These are phyloP conservation scores for Volucella inflata DNA, from an alignment of 2,888 invertebrate genomes.

Conservation along the genomic window DNA sequence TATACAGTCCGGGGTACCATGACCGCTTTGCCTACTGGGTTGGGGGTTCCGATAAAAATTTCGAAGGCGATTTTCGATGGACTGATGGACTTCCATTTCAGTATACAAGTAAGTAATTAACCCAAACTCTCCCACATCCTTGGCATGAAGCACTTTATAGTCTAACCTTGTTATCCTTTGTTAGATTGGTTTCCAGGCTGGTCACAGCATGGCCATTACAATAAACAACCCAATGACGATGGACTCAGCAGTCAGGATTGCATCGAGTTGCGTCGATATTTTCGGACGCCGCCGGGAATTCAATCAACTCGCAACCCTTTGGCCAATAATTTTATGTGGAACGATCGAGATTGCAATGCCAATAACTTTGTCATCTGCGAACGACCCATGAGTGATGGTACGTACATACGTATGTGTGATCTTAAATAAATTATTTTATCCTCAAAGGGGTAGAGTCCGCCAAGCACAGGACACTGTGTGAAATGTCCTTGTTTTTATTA, in stretches of 20 bases:
- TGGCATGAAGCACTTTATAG: background rate
- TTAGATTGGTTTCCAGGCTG: conserved; percentile 94
- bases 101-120: conserved; percentile 88
- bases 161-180: conserved; percentile 61
- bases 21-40: conserved; percentile 92
- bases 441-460: background rate
- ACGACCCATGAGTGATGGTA: conserved; percentile 87
- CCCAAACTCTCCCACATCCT: background rate
- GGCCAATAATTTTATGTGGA: conserved; percentile 90
- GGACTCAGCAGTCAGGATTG: conserved; percentile 92
- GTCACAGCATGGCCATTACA: conserved; percentile 88
- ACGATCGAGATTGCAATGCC: conserved; percentile 90
- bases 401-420: conserved; percentile 44
- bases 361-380: conserved; percentile 91
- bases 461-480: too few species aligned
- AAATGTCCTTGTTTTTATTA: conserved; percentile 14
- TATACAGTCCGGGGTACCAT: conserved; percentile 87
- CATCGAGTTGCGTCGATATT: conserved; percentile 89
- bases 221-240: conserved; percentile 92
- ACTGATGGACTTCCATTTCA: conserved; percentile 89
- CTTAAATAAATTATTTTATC: background rate
- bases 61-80: conserved; percentile 93
- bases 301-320: conserved; percentile 83
- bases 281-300: conserved; percentile 85
- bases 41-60: conserved; percentile 90